Base-by-base conservation (phyloP, 92 coral and sea anemone genomes). In the Epizoanthus rinbou region DNA sequence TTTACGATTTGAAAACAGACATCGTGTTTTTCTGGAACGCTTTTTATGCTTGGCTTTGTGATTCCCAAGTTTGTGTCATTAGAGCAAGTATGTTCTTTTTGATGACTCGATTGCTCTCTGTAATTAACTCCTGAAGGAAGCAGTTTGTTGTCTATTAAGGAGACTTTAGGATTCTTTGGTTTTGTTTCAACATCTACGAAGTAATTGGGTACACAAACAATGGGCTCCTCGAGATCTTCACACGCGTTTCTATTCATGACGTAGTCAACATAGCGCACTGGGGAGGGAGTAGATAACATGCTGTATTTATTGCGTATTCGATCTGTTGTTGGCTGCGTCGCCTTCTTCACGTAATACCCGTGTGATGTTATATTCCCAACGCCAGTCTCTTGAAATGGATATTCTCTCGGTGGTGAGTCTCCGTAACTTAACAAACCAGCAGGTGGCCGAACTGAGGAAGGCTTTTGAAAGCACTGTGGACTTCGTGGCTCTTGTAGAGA, bases 111-210 rank as follows among this genome's bases (percentile, higher is more conserved):
- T 66, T 18, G 16, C 13, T 66, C 19, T 15, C 11, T 4, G 21
- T 66, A 14, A 18, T 17, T 15, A 14, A 8, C 47, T 14, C 8
- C 8, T 16, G 72, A 66, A 5, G n/a, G 17, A 50, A 50, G 3
- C 6, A n/a, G 11, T 28, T 66, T 66, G 72, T 66, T 66, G 72
- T 66, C 47, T 16, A 5, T 5, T 28, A 43, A 28, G 7, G 18
- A 14, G 3, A 25, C 39, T 28, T 66, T 66, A 28, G 7, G n/a
- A 31, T 66, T 66, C 54, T 50, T 50, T 8, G 72, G 45, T 66
- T 66, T 41, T 23, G 72, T 66, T 66, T 66, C 72, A 37, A 66
- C 33, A 16, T 66, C 72, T 13, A 66, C n/a, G 10, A 33, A 66
- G 72, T 33, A 66, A 41, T 66, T 66, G 5, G 47, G 72, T 1